phyloP scores from a whole-genome alignment of 2,888 invertebrate species.

The Agrotis clavis region DNA sequence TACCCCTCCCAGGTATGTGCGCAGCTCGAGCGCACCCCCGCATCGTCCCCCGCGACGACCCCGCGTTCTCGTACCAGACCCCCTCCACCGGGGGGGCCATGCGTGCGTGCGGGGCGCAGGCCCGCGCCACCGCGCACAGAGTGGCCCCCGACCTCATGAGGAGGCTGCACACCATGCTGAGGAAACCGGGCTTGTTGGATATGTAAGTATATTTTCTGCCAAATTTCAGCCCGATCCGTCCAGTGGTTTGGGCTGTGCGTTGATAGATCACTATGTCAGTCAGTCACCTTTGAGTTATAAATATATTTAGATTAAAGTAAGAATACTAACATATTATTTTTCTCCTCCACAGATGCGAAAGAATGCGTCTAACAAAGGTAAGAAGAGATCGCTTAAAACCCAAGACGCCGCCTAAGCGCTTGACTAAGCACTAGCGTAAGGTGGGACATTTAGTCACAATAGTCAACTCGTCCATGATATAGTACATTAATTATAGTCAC shows the following conservation, averaged over 20 bases:
- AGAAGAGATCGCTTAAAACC: conserved; percentile 78
- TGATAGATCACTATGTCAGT: no score
- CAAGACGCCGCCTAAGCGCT: conserved; percentile 71
- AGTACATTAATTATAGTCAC: conserved; percentile 36
- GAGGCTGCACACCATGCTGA: conserved; percentile 62
- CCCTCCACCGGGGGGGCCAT: conserved; percentile 47
- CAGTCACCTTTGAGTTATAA: no score
- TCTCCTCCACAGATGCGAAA: conserved; percentile 82
- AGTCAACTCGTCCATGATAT: conserved; percentile 55
- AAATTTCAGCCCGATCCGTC: no score
- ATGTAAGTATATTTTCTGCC: conserved; percentile 69
- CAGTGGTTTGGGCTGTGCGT: no score
- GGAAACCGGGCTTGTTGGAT: conserved; percentile 66
- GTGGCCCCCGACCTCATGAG: conserved; percentile 73
- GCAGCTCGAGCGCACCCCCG: conserved; percentile 92
- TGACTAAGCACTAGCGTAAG: conserved; percentile 60
- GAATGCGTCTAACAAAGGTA: conserved; percentile 85
- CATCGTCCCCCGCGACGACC: conserved; percentile 92
- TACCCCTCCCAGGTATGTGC: conserved; percentile 87
- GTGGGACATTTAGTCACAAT: conserved; percentile 32
- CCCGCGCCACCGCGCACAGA: conserved; percentile 78
- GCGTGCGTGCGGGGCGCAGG: conserved; percentile 76
- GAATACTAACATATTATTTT: background rate
- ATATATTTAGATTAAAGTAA: no score
- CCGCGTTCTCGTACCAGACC: conserved; percentile 91